These are phyloP conservation scores for Papilio aristodemus DNA, from an alignment of 1,140 invertebrate species.

Conservation along the genomic window DNA sequence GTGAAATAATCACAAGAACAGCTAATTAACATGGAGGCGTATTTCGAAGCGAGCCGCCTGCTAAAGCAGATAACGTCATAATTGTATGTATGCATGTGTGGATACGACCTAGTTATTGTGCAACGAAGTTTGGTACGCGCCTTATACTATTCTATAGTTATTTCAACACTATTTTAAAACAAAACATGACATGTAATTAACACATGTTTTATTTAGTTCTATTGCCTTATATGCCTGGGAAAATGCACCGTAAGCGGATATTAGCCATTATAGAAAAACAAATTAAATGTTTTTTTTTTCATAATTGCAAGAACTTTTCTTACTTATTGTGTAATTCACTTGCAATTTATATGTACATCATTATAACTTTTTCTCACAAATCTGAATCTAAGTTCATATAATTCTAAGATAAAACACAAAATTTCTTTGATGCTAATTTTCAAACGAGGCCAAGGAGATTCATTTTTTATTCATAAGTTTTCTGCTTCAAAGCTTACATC, in stretches of 20 bases:
- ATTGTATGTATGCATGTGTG: background rate
- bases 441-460: slow-evolving; percentile 22
- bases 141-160: background rate
- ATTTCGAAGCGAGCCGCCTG: slow-evolving; percentile 12
- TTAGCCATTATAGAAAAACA: no score
- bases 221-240: no score
- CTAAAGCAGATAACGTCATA: slow-evolving; percentile 20
- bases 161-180: no score
- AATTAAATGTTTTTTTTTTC: no score
- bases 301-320: no score
- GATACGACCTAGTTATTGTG: slow-evolving; percentile 10
- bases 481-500: slow-evolving; percentile 26
- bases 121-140: slow-evolving; percentile 9
- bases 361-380: slow-evolving; percentile 10
- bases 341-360: background rate
- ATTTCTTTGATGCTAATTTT: slow-evolving; percentile 31
- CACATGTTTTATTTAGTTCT: no score
- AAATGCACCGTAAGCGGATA: no score
- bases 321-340: background rate
- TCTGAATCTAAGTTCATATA: slow-evolving; percentile 16
- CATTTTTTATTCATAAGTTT: slow-evolving; percentile 33
- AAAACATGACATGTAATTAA: no score
- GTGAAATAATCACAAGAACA: slow-evolving; percentile 3
- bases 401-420: background rate
- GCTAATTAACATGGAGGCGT: slow-evolving; percentile 21